Evolutionary conservation across 2,113 vertebrate genomes (phyloP), one percentile per base, ranked within the genome.

Genomic region (Maccullochella peelii): DNA sequence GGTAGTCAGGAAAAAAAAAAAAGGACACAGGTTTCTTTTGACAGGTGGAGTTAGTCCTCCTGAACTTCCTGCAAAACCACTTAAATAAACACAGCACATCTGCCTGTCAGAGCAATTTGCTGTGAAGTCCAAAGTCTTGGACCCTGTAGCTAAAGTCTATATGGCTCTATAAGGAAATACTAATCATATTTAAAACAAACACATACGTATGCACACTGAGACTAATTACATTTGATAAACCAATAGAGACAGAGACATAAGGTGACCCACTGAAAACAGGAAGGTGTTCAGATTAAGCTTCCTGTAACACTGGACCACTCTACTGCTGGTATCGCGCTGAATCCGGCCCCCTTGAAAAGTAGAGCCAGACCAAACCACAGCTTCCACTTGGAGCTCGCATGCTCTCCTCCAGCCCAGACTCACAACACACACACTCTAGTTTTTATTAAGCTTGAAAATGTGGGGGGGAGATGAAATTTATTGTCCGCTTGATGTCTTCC

Each of bases 191-290:
- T 89, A 85, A 93, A 91, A 89, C 87, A 89, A n/a, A 80, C 42
- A 83, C 44, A 74, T 21, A 71, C 18, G 6, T 38, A 67, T 47
- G 11, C 78, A 67, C 77, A 69, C 58, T 75, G 86, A 91, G 67
- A 77, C 78, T 85, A 84, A 94, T 93, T 79, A 36, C 59, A 79
- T 94, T 89, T 91, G 89, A 92, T 94, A 92, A 94, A 93, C 69
- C 77, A 72, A 87, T 40, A 77, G 59, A 62, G 55, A 52, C 50
- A 52, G 42, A 80, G 79, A 88, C 27, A 86, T 58, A 88, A 85
- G 84, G 79, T 76, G 80, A 88, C 44, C 2, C 71, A 59, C 79
- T 85, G 69, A 70, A 77, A 83, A 72, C 76, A 90, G 83, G 86
- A 93, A 93, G 84, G 82, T 89, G 85, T 89, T 88, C 77, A 63